phyloP scores from a whole-genome alignment of 2,113 vertebrate genomes.

The Notothenia rossii region DNA sequence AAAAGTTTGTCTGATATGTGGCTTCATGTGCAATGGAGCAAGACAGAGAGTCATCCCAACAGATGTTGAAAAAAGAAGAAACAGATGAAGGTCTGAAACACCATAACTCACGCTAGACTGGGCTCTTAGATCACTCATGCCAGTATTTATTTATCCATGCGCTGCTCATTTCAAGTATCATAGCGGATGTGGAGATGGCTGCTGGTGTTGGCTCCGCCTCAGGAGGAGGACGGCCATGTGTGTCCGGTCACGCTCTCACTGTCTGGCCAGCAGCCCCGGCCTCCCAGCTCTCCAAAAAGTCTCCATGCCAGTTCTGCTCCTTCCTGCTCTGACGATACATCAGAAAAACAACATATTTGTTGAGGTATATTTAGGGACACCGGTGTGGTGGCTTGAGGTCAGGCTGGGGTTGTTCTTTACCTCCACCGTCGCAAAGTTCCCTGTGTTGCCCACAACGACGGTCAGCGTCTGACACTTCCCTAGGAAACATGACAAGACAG shows the following conservation, averaged over 20 bases:
- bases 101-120: background rate
- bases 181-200: constrained; percentile 18
- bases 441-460: background rate
- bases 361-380: constrained; percentile 41
- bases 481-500: constrained; percentile 44
- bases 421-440: background rate
- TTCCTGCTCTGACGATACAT: constrained; percentile 10
- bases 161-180: constrained; percentile 40
- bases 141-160: constrained; percentile 22
- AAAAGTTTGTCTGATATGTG: too few relatives aligned
- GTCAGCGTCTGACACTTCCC: background rate
- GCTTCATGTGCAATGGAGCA: too few relatives aligned
- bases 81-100: constrained; percentile 43
- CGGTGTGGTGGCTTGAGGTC: background rate
- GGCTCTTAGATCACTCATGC: background rate
- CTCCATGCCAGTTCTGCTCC: constrained; percentile 1
- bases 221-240: constrained; percentile 43
- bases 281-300: constrained; percentile 14
- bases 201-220: constrained; percentile 3
- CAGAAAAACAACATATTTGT: constrained; percentile 24
- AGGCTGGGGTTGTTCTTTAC: constrained; percentile 32
- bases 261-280: background rate
- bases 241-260: constrained; percentile 36
- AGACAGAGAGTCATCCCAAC: constrained; percentile 26
- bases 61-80: constrained; percentile 43